Evolutionary conservation across 2,888 invertebrate species (phyloP).

Genomic region (Cecidostiba fungosa): DNA sequence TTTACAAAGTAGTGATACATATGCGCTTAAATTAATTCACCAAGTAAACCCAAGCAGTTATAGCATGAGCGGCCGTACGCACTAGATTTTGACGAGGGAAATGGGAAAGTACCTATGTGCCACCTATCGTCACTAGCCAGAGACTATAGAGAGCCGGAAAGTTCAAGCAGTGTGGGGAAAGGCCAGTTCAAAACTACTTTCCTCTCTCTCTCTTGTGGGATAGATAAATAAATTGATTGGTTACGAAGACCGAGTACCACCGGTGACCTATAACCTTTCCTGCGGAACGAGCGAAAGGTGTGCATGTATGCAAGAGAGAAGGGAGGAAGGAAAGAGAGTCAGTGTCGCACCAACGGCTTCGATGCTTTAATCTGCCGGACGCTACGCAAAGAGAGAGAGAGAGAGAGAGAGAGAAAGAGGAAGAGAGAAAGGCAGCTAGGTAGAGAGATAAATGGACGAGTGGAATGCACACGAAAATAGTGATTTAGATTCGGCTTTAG

Average conservation of each 20-base stretch:
- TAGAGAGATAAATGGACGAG: slow-evolving; percentile 52
- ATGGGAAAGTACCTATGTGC: too few relatives aligned
- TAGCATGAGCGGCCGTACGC: too few relatives aligned
- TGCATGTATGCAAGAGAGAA: background rate
- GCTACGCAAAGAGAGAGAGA: slow-evolving; percentile 40
- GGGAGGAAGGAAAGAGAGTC: slow-evolving; percentile 48
- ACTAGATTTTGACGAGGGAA: too few relatives aligned
- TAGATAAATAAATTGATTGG: slow-evolving; percentile 69
- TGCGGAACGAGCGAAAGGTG: slow-evolving; percentile 48
- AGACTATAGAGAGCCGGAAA: too few relatives aligned
- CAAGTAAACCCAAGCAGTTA: too few relatives aligned
- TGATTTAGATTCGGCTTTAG: slow-evolving; percentile 62
- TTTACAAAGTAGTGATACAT: too few relatives aligned
- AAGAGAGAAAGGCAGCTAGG: slow-evolving; percentile 55
- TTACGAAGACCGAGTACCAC: slow-evolving; percentile 58
- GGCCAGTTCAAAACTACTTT: background rate
- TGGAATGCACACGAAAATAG: slow-evolving; percentile 63
- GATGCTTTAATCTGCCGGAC: slow-evolving; percentile 74
- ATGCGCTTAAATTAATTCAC: too few relatives aligned
- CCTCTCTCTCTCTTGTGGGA: slow-evolving; percentile 28
- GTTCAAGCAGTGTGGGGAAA: too few relatives aligned
- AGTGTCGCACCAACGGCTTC: slow-evolving; percentile 70
- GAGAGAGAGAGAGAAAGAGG: slow-evolving; percentile 56
- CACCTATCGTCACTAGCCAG: too few relatives aligned
- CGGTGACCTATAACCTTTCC: slow-evolving; percentile 61